Evolutionary conservation across 2,797 vertebrate genomes (phyloP).

Genomic region (Danio albolineatus): DNA sequence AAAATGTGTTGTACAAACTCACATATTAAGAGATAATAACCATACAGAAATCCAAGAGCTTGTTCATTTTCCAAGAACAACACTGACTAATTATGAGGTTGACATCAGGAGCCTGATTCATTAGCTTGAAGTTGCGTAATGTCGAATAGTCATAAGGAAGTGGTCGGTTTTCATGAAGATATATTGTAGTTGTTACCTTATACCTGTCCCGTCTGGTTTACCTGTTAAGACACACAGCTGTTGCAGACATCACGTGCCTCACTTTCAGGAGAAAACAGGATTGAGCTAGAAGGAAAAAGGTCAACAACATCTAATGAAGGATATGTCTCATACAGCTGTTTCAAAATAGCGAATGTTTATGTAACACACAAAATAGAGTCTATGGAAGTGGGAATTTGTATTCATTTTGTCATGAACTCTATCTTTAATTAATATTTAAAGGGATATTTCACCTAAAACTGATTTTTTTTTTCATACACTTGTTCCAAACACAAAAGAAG

Average conservation of each 20-base stretch:
- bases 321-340: neutral
- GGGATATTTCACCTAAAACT: too few species aligned
- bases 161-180: constrained; percentile 19
- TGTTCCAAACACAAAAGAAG: too few species aligned
- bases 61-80: neutral
- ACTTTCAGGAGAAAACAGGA: constrained; percentile 8
- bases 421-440: too few species aligned
- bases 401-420: neutral
- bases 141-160: neutral
- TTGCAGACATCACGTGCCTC: constrained; percentile 17
- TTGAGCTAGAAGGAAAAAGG: neutral
- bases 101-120: constrained; percentile 1
- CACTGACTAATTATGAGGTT: neutral
- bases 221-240: constrained; percentile 22
- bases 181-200: neutral
- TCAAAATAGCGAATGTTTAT: neutral
- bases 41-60: neutral
- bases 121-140: constrained; percentile 18
- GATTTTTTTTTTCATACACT: too few species aligned
- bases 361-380: neutral
- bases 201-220: constrained; percentile 22
- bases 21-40: too few species aligned
- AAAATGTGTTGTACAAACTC: too few species aligned
- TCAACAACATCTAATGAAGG: neutral
- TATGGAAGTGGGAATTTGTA: neutral